Evolutionary conservation across 2,113 vertebrate species (phyloP), one percentile per base, ranked within the genome.

Genomic region (Leuciscus idus): DNA sequence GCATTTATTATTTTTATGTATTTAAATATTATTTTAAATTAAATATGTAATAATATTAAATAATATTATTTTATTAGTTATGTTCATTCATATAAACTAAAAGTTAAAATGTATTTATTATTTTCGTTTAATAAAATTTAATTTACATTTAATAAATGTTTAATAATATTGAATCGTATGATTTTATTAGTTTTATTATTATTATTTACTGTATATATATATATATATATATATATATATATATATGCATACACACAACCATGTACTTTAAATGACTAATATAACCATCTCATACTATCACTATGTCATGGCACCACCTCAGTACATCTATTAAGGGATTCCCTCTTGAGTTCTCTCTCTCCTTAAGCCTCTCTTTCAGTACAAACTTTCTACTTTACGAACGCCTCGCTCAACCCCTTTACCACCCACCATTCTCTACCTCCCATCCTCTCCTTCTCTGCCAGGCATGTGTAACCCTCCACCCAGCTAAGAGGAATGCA

Each of bases 401-500:
- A 33, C 21, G 30, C 36, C 64, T 68, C 2, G 9, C 59, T 84
- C 12, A 9, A 5, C 33, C 23, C 48, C n/a, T 8, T 70, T 68
- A 57, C 6, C 19, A 8, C 43, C 70, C 10, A 36, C 48, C 50
- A 9, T 23, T 78, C 61, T 30, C 50, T 43, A 46, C 43, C 28
- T 50, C 59, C 12, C 50, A 30, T 59, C 39, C 57, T 70, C 64
- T 78, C 17, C 1, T 43, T n/a, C 78, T 83, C 62, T 28, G 46
- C 43, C 23, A n/a, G 23, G 28, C 8, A 36, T 74, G 17, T 74
- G 30, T 21, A 26, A 13, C 15, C 6, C 68, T 52, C 55, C 39
- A 36, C 61, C n/a, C 11, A 26, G 39, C 11, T 21, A 28, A 46
- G 66, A 72, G 50, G 77, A 86, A 86, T 73, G 77, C 64, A 73